Evolutionary conservation across 2,797 vertebrate species (phyloP).

Genomic region (Siniperca scherzeri): DNA sequence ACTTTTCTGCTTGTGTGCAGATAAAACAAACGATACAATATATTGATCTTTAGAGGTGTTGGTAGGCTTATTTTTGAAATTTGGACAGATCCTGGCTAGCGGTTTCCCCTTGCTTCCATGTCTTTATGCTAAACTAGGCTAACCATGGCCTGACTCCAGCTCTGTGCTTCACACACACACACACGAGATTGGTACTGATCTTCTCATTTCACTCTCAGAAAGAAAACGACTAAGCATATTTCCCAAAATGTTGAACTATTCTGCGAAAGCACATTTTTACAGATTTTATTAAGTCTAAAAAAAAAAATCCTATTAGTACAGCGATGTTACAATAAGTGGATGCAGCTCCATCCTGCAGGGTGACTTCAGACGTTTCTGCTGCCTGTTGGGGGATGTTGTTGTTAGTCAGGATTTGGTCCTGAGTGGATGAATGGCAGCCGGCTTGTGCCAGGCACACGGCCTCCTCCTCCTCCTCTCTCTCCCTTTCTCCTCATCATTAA

Average conservation of each 20-base stretch:
- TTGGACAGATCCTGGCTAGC: background rate
- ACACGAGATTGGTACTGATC: background rate
- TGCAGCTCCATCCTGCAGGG: background rate
- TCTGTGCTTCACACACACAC: background rate
- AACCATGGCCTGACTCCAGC: background rate
- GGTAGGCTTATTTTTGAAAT: background rate
- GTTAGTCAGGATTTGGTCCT: slow-evolving; percentile 56
- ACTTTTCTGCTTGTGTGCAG: background rate
- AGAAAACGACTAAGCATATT: background rate
- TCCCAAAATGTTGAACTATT: background rate
- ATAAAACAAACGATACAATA: background rate
- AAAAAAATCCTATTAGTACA: background rate
- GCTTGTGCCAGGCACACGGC: slow-evolving; percentile 79
- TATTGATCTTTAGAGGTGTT: background rate
- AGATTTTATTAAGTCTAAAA: background rate
- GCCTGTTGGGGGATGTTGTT: slow-evolving; percentile 34
- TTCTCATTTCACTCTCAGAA: background rate
- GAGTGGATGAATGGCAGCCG: slow-evolving; percentile 75
- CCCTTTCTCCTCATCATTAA: slow-evolving; percentile 71
- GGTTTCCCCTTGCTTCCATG: background rate
- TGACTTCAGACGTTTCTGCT: slow-evolving; percentile 41
- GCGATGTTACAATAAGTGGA: background rate
- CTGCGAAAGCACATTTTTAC: background rate
- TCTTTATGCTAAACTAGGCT: slow-evolving; percentile 1
- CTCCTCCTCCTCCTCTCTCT: slow-evolving; percentile 31